Conservation (phyloP, 2,797 vertebrate genomes). For the Schizopygopsis malacanthus region DNA sequence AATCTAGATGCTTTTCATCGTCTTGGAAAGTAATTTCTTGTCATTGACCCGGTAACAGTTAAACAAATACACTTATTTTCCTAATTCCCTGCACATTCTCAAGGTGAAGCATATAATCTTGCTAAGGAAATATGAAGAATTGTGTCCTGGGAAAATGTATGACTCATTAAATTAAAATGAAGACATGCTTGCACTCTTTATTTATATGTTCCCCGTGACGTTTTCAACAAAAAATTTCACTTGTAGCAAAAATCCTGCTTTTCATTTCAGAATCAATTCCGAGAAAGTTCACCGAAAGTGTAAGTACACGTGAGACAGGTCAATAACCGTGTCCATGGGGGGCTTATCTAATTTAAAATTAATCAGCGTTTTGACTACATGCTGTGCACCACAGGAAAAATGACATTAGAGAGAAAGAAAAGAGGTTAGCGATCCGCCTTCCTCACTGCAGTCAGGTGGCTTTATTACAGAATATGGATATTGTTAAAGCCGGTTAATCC, state of each 20-base stretch:
- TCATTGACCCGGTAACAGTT: slow-evolving; percentile 11
- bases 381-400: slow-evolving; percentile 48
- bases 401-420: slow-evolving; percentile 51
- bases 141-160: slow-evolving; percentile 22
- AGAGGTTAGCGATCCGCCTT: slow-evolving; percentile 45
- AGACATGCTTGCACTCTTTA: slow-evolving; percentile 2
- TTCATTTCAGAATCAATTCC: slow-evolving; percentile 54
- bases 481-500: slow-evolving; percentile 58
- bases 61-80: slow-evolving; percentile 33
- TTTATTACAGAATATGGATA: slow-evolving; percentile 63
- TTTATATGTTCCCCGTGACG: slow-evolving; percentile 17
- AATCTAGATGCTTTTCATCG: not conserved
- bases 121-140: slow-evolving; percentile 12
- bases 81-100: slow-evolving; percentile 2
- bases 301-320: slow-evolving; percentile 45
- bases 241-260: slow-evolving; percentile 48
- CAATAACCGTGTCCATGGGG: slow-evolving; percentile 52
- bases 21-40: not conserved
- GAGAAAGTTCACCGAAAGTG: slow-evolving; percentile 39
- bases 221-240: slow-evolving; percentile 34
- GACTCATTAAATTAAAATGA: slow-evolving; percentile 31
- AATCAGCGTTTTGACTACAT: slow-evolving; percentile 50
- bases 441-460: slow-evolving; percentile 44
- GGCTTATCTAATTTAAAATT: slow-evolving; percentile 59
- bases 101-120: not conserved